phyloP scores from a whole-genome alignment of 1,140 invertebrate genomes.

The Lucilia sericata region DNA sequence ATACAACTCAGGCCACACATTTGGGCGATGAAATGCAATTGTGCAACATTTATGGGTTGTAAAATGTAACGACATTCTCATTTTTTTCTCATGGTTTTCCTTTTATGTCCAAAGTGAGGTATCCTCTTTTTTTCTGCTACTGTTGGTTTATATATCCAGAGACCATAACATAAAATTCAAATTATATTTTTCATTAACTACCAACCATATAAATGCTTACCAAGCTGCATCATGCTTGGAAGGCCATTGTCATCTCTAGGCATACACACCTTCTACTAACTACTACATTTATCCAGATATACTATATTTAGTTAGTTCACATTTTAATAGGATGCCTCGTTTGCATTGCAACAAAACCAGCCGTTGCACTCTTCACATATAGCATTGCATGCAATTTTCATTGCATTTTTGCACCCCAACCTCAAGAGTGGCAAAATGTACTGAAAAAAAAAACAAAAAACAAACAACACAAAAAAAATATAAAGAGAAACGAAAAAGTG shows the following conservation, averaged over 20 bases:
- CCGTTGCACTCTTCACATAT: slow-evolving; percentile 9
- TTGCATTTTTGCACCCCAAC: slow-evolving; percentile 54
- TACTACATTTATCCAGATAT: neutral
- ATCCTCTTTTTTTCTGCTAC: slow-evolving; percentile 16
- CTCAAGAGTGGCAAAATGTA: neutral
- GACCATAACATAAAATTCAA: slow-evolving; percentile 43
- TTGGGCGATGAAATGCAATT: slow-evolving; percentile 23
- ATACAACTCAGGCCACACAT: neutral
- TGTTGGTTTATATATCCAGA: neutral
- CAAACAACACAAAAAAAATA: neutral
- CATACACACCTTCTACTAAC: neutral
- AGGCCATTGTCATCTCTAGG: neutral
- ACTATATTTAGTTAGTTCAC: neutral
- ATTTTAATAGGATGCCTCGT: slow-evolving; percentile 4
- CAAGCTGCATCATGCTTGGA: neutral
- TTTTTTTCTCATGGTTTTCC: neutral
- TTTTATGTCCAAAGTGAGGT: neutral
- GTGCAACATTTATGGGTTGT: slow-evolving; percentile 25
- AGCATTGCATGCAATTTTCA: slow-evolving; percentile 48
- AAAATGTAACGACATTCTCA: slow-evolving; percentile 36
- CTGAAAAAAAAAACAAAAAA: neutral
- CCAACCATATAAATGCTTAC: slow-evolving; percentile 9
- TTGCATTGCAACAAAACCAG: slow-evolving; percentile 46
- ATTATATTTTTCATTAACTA: slow-evolving; percentile 43
- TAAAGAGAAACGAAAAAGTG: slow-evolving; percentile 28